Percentiles rank a stretch among this genome's conserved stretches.
Evolutionary conservation across 53 echinoderm and acorn worm species (phyloP).

Genomic region (Glandiceps talaboti): DNA sequence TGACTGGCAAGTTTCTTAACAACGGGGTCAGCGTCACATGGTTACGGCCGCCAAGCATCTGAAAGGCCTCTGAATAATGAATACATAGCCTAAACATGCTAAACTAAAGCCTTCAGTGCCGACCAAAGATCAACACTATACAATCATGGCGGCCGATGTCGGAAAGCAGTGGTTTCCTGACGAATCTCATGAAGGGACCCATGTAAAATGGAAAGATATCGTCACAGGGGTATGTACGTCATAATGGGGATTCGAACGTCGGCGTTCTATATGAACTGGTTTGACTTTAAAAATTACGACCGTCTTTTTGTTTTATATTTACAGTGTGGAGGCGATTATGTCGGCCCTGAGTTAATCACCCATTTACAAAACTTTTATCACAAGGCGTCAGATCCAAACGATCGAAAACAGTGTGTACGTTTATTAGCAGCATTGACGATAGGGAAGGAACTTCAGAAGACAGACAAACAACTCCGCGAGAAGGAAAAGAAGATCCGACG

Average conservation of each 20-base stretch:
- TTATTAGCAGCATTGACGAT: constrained; percentile 60
- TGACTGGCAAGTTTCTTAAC: too few relatives aligned
- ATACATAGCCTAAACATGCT: background rate
- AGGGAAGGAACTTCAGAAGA: constrained; percentile 39
- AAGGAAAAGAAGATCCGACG: constrained; percentile 24
- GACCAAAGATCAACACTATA: background rate
- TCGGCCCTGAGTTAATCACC: background rate
- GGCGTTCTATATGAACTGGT: background rate
- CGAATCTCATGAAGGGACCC: background rate
- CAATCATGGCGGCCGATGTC: background rate
- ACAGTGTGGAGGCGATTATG: background rate
- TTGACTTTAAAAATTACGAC: background rate
- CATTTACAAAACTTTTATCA: constrained; percentile 70
- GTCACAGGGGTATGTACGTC: background rate
- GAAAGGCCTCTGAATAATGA: too few relatives aligned
- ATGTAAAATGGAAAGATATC: background rate
- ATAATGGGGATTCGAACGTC: background rate
- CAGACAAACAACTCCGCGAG: constrained; percentile 11
- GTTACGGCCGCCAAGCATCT: background rate
- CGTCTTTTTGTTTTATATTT: background rate
- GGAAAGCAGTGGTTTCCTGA: background rate
- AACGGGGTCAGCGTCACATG: background rate
- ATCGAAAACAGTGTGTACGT: constrained; percentile 59
- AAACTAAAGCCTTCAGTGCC: background rate
- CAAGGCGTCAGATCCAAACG: constrained; percentile 40